A percentile compares a stretch with the other conserved stretches of the same genome.
Evolutionary conservation across 2,888 invertebrate genomes (phyloP).

Genomic region (Formica aserva): DNA sequence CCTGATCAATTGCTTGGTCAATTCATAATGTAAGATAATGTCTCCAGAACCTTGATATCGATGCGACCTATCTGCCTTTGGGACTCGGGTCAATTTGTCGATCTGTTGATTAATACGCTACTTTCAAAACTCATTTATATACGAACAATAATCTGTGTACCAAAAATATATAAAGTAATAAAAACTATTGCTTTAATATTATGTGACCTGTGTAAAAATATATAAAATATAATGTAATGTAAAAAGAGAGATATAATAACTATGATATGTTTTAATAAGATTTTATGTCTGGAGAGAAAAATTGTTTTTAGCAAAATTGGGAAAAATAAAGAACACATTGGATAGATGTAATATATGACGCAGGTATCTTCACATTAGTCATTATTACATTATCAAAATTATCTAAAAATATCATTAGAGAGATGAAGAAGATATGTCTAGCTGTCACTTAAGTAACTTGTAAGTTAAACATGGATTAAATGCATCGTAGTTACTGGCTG

Average conservation of each 20-base stretch:
- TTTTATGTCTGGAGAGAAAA: background rate
- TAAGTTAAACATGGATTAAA: slow-evolving; percentile 5
- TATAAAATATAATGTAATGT: background rate
- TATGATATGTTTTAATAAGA: background rate
- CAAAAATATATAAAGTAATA: background rate
- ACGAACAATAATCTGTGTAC: background rate
- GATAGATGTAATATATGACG: background rate
- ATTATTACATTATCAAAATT: background rate
- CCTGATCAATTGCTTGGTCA: slow-evolving; percentile 52
- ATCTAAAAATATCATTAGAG: background rate
- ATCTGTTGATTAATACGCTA: background rate
- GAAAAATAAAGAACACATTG: background rate
- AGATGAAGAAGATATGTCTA: background rate
- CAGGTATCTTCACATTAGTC: background rate
- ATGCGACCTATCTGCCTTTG: background rate
- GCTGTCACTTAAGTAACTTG: background rate
- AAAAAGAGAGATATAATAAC: background rate
- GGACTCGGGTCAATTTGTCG: background rate
- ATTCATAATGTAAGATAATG: background rate
- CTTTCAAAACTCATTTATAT: background rate
- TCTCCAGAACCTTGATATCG: background rate
- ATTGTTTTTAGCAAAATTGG: background rate
- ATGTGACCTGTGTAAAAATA: background rate
- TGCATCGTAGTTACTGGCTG: background rate
- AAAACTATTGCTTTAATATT: background rate